Evolutionary conservation across 2,888 invertebrate genomes (phyloP).

Genomic region (Mechanitis messenoides): DNA sequence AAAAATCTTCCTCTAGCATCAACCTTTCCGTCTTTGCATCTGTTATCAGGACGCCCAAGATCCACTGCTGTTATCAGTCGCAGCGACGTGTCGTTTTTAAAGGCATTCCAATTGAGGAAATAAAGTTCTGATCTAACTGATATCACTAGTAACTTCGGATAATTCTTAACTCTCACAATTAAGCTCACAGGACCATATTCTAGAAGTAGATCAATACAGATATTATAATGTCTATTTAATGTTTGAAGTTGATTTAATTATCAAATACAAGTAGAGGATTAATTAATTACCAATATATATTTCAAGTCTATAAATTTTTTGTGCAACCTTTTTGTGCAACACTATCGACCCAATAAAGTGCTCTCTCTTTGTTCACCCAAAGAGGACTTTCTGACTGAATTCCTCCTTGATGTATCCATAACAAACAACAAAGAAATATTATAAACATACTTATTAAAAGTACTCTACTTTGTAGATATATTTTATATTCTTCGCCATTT

Average conservation of each 20-base stretch:
- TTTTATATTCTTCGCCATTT: too few species aligned
- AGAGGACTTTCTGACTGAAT: slow-evolving; percentile 79
- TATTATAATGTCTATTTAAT: too few species aligned
- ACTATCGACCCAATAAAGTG: slow-evolving; percentile 80
- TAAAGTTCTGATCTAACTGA: slow-evolving; percentile 63
- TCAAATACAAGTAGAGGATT: too few species aligned
- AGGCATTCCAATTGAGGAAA: slow-evolving; percentile 52
- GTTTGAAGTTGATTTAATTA: too few species aligned
- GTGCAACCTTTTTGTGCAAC: too few species aligned
- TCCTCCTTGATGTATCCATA: slow-evolving; percentile 55
- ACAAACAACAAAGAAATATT: slow-evolving; percentile 1
- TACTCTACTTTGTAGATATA: neutral
- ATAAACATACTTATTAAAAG: slow-evolving; percentile 7
- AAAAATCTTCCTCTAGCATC: slow-evolving; percentile 79
- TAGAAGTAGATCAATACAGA: slow-evolving; percentile 37
- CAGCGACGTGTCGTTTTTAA: slow-evolving; percentile 44
- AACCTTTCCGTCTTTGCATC: slow-evolving; percentile 83
- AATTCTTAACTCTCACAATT: slow-evolving; percentile 67
- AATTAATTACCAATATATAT: slow-evolving; percentile 55
- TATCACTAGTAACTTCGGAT: slow-evolving; percentile 59
- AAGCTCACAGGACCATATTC: slow-evolving; percentile 73
- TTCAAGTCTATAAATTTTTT: slow-evolving; percentile 71
- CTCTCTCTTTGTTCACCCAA: slow-evolving; percentile 73
- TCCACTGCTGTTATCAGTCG: slow-evolving; percentile 55
- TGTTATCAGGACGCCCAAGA: slow-evolving; percentile 65